These are phyloP conservation scores for Leptodactylus fallax DNA, from an alignment of 2,797 vertebrate species.

Conservation along the genomic window DNA sequence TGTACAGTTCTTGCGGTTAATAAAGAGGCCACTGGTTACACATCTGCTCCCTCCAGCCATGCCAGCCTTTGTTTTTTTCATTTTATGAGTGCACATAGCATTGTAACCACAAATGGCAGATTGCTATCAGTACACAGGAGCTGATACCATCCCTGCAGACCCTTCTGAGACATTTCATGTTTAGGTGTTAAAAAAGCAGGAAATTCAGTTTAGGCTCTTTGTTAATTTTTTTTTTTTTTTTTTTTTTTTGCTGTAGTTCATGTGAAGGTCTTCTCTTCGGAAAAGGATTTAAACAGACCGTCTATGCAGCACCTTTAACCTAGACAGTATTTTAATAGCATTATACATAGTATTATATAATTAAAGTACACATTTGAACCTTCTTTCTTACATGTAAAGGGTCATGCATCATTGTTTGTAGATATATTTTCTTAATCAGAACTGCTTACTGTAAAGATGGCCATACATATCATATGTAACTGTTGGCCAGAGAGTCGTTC, in stretches of 20 bases:
- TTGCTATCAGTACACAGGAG: not conserved
- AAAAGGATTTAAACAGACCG: not conserved
- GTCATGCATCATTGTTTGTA: too few species aligned
- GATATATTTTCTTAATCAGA: too few species aligned
- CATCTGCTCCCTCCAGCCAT: constrained; percentile 65
- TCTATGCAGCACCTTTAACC: not conserved
- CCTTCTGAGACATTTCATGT: not conserved
- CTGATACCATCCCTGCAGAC: not conserved
- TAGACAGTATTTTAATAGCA: too few species aligned
- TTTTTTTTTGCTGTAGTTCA: not conserved
- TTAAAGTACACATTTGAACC: too few species aligned
- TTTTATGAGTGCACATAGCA: constrained; percentile 62
- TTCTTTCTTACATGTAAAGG: too few species aligned
- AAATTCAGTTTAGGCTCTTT: not conserved
- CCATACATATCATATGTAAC: too few species aligned
- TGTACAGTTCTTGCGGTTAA: not conserved
- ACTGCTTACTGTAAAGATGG: too few species aligned
- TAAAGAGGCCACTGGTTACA: constrained; percentile 47
- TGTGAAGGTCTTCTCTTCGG: constrained; percentile 19
- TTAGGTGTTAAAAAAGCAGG: constrained; percentile 9
- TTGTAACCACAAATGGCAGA: constrained; percentile 59
- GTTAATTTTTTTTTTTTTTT: too few species aligned
- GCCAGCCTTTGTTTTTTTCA: constrained; percentile 55
- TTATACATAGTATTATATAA: too few species aligned
- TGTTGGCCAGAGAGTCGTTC: too few species aligned